Base-by-base conservation (phyloP, 2,797 vertebrate species). In the Rhodeus uyekii region DNA sequence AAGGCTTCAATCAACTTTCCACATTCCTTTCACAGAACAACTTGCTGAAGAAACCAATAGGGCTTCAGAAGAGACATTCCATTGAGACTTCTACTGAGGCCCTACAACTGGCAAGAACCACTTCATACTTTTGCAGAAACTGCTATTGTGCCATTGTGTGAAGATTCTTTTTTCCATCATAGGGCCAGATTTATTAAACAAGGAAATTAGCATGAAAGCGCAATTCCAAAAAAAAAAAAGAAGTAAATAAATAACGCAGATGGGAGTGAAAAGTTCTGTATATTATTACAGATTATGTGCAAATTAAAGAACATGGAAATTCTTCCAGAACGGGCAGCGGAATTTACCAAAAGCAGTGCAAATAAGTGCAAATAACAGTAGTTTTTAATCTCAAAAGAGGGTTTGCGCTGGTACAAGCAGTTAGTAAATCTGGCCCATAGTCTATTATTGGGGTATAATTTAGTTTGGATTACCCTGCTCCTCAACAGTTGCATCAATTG, bases 1-100 rank as follows among this genome's bases (percentile, higher is more conserved):
- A 55, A 55, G n/a, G 73, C 73, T 75, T 75, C 73, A 75, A 75
- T 75, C 53, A 58, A 75, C 73, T 60, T 75, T 27, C 69, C 73
- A 75, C 36, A 75, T 75, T 60, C 18, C 27, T 55, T 69, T 69
- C 64, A 78, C 63, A 29, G n/a, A 78, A 50, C 4, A 50, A 48
- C 64, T 29, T 65, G 9, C 48, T 78, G 64, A 34, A 78, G 48
- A 50, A 32, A 27, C 19, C 61, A 50, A 60, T 27, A 38, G 34
- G 24, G 13, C 34, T 75, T 60, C n/a, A 53, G 32, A 78, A 39
- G 29, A 18, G 61, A 12, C 44, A 78, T 24, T 64, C 75, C 73
- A 27, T 34, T 60, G 53, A 75, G 73, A 75, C 32, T 73, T 48
- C 48, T 53, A 24, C 71, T 36, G 71, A 73, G 55, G 46, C 48